Evolutionary conservation across 2,888 invertebrate species (phyloP).

Genomic region (Tiliacea citrago): DNA sequence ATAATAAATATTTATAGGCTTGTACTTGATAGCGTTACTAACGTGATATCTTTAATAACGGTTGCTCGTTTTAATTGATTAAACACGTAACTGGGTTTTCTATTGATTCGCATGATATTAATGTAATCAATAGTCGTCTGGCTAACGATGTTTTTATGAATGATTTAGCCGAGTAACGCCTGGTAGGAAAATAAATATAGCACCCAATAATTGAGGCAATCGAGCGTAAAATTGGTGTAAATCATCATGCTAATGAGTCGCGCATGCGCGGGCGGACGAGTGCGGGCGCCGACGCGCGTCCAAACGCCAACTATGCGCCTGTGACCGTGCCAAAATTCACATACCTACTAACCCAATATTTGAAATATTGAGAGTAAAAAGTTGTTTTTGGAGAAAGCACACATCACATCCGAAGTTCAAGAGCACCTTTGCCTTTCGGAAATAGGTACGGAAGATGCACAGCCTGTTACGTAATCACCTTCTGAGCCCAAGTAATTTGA

Average conservation of each 20-base stretch:
- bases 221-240: constrained; percentile 63
- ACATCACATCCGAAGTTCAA: constrained; percentile 2
- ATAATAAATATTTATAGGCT: constrained; percentile 58
- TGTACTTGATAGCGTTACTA: constrained; percentile 55
- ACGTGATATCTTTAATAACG: constrained; percentile 53
- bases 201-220: constrained; percentile 55
- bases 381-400: neutral
- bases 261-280: constrained; percentile 39
- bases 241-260: constrained; percentile 61
- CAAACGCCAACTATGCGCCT: constrained; percentile 65
- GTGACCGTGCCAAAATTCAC: constrained; percentile 63
- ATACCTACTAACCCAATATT: constrained; percentile 42
- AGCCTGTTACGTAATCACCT: neutral
- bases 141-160: constrained; percentile 33
- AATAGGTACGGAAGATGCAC: neutral
- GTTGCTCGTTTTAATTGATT: constrained; percentile 39
- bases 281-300: constrained; percentile 47
- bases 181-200: constrained; percentile 37
- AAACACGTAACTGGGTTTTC: constrained; percentile 37
- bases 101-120: constrained; percentile 9
- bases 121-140: constrained; percentile 13
- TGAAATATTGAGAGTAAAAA: constrained; percentile 18
- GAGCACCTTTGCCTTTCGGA: neutral
- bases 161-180: constrained; percentile 26
- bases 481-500: no score